Evolutionary conservation across 2,888 invertebrate genomes (phyloP), one percentile per base, ranked within the genome.

Genomic region (Taphrorychus bicolor): DNA sequence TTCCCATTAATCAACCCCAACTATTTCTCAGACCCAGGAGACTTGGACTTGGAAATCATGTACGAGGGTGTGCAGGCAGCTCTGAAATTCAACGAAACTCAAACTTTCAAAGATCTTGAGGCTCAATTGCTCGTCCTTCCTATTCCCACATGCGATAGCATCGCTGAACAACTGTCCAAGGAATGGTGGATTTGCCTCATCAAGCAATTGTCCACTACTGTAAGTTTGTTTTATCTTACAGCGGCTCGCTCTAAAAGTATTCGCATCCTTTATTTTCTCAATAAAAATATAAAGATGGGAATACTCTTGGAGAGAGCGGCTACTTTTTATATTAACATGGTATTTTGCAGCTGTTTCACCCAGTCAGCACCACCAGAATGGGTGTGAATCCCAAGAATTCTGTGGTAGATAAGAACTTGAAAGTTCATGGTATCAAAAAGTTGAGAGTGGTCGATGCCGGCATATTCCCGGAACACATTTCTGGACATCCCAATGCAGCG

Each of bases 51-150:
- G 0, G 81, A 83, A 1, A 83, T 81, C 0, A 76, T 88, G 19
- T 84, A 87, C 0, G 85, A 87, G 73, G 87, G 84, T 2, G 80
- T 82, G 0, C 80, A 82, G 61, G 74, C 82, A 40, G 81, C 81
- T 0, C 62, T 83, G 41, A 68, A 73, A 68, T 77, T 87, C 45
- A 83, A 83, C 66, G 81, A 85, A 68, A 84, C 86, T 0, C 80
- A 81, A 49, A 84, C 85, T 0, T 86, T 87, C 74, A 78, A 81
- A 63, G 83, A 83, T 69, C 84, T 85, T 57, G 83, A 84, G 5
- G 83, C 86, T 0, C 80, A 83, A 24, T 74, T 87, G 14, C 45
- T 67, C n/a, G 49, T 53, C 5, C 40, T 53, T 4, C 70, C 72
- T 4, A 16, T 69, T 40, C 54, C 48, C 5, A 66, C 66, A 40